Base-by-base conservation (phyloP, 2,113 vertebrate genomes). In the Corythoichthys intestinalis region DNA sequence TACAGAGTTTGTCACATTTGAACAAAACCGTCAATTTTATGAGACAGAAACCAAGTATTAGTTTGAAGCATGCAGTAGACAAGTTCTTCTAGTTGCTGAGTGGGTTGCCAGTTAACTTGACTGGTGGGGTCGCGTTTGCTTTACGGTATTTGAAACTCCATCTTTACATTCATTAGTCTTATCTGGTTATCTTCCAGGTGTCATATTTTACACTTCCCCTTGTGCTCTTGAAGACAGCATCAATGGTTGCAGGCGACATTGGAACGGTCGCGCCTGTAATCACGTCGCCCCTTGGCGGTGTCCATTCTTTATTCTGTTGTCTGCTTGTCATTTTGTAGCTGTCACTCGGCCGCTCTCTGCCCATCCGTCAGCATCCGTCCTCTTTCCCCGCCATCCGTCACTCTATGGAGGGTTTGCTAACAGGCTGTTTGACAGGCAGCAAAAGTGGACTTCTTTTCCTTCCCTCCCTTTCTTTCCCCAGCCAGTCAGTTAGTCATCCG, bases 381-480 rank as follows among this genome's bases (percentile, higher is more conserved):
- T 41, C 15, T 17, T 41, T 38, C 17, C 41, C 37, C n/a, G 38
- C 79, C 79, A 77, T 84, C 84, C 83, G 73, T 84, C 84, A 76
- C 69, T 69, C 52, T 71, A 69, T 59, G 41, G 68, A 67, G 85
- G 79, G 69, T 84, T 84, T 69, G 66, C 81, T 86, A 86, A 88
- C 86, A 81, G 82, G 81, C 70, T 82, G 82, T 83, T 85, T 87
- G 88, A 87, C 85, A 88, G 78, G 73, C 82, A 71, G 77, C 69
- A 66, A 81, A 73, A 79, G 78, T 85, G 79, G 80, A 58, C 54
- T 57, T 37, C 20, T 56, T 10, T 56, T 56, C 53, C 53, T 9
- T 54, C 20, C 20, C 9, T 11, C 3, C 9, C 53, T 12, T 34
- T 83, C 74, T 86, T 85, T 85, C 79, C 80, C 77, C 76, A 79